Conservation (phyloP, 2,113 vertebrate genomes). For the Sinocyclocheilus anshuiensis region DNA sequence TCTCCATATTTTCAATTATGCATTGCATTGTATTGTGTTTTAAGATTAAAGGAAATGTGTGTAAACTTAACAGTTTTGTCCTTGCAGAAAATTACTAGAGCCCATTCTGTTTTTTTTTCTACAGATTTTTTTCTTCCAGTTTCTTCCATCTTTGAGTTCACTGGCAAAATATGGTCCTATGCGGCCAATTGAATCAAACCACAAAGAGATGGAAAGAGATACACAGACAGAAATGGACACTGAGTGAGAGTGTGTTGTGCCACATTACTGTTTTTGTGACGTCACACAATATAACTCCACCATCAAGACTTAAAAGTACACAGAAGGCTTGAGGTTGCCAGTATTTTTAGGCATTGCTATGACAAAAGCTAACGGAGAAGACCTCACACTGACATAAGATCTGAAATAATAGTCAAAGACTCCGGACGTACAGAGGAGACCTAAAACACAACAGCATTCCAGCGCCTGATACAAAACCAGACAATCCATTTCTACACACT, state of each 20-base stretch:
- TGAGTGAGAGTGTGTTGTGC: not conserved
- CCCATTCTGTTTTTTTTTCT: too few species aligned
- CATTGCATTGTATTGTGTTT: not conserved
- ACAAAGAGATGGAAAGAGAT: not conserved
- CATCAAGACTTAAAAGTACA: not conserved
- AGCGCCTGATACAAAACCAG: not conserved
- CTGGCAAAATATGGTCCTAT: too few species aligned
- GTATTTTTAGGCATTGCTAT: conserved; percentile 37
- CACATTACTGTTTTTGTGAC: too few species aligned
- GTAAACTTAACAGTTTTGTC: not conserved
- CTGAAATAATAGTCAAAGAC: not conserved
- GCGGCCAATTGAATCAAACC: too few species aligned
- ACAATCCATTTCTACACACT: too few species aligned
- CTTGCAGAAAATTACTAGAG: not conserved
- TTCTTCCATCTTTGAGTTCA: too few species aligned
- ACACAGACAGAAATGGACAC: not conserved
- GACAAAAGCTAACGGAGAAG: conserved; percentile 33
- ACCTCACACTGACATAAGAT: conserved; percentile 21
- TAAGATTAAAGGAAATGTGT: not conserved
- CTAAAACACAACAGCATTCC: not conserved
- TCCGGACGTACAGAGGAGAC: not conserved
- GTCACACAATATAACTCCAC: too few species aligned
- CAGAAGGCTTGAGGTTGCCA: not conserved
- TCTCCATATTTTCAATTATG: not conserved
- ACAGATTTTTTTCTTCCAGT: too few species aligned